Conservation (phyloP, 1,140 invertebrate genomes). For the Monochamus saltuarius region DNA sequence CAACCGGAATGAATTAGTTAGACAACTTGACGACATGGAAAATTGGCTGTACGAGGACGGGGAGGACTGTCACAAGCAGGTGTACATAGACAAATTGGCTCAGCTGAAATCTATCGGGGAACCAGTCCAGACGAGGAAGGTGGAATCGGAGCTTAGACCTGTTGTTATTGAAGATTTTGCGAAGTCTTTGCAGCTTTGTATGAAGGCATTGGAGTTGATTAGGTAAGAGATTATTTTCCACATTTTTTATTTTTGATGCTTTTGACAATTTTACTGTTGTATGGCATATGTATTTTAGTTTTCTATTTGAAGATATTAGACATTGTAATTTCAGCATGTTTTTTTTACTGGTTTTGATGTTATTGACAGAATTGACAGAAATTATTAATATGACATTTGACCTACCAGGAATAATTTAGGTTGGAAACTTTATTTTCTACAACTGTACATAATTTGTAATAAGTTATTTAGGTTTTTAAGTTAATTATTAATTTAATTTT, state of each 20-base stretch:
- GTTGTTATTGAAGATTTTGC: constrained; percentile 75
- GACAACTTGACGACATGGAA: constrained; percentile 80
- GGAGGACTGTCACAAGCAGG: constrained; percentile 86
- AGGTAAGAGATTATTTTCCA: constrained; percentile 47
- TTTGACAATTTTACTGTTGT: no score
- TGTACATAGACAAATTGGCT: constrained; percentile 63
- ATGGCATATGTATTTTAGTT: no score
- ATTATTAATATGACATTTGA: no score
- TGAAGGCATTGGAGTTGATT: constrained; percentile 73
- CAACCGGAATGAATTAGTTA: constrained; percentile 67
- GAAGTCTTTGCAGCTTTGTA: constrained; percentile 68
- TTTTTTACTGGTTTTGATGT: no score
- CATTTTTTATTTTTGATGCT: constrained; percentile 2
- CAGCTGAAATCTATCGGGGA: constrained; percentile 70
- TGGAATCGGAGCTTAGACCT: constrained; percentile 77
- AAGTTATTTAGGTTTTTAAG: no score
- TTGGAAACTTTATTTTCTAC: no score
- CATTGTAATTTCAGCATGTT: no score
- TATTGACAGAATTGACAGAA: no score
- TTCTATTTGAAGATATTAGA: no score
- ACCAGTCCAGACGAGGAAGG: constrained; percentile 74
- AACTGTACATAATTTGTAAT: no score
- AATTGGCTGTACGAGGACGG: constrained; percentile 96
- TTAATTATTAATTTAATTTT: no score
- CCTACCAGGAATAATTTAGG: no score